Evolutionary conservation across 2,888 invertebrate genomes (phyloP), one percentile per base, ranked within the genome.

Genomic region (Arctia plantaginis): DNA sequence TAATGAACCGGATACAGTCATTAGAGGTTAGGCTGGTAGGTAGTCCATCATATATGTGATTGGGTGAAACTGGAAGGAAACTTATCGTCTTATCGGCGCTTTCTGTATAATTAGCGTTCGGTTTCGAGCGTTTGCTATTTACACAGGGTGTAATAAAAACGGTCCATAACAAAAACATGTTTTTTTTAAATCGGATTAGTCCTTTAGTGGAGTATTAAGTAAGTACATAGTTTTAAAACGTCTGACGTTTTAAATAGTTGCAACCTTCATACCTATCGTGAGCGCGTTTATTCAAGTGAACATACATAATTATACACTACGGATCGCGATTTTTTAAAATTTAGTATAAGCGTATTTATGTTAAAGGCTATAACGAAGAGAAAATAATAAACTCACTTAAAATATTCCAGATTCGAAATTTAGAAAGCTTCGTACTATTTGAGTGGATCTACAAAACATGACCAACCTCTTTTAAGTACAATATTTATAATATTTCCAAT

Each of bases 31-130:
- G 27, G 4, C 27, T 30, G 27, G 59, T 62, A 18, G 30, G 30
- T 62, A 30, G 62, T 62, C 62, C 30, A 62, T 62, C 62, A 62
- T 30, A 62, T 6, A 62, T 62, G 62, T 62, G 30, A 62, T 30
- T 30, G 62, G 30, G 18, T 62, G 30, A 62, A 62, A 51, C 33
- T 47, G 33, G 7, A 30, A 30, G 7, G 15, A 62, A 30, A 62
- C 18, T 30, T 62, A 62, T 30, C 30, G 59, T 15, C 27, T 27
- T 27, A 62, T 30, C 15, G 7, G 30, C 62, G 18, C 62, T 30
- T 62, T 62, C 15, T 59, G 27, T 59, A 3, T 15, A n/a, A 8
- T n/a, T 51, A 51, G 8, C 1, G 47, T 18, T 18, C 6, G 20
- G 18, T 18, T 47, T 20, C 0, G 6, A 18, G 47, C 20, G 20